These are phyloP conservation scores for Morphnarchus princeps DNA, from an alignment of 2,113 vertebrate species.

Conservation along the genomic window DNA sequence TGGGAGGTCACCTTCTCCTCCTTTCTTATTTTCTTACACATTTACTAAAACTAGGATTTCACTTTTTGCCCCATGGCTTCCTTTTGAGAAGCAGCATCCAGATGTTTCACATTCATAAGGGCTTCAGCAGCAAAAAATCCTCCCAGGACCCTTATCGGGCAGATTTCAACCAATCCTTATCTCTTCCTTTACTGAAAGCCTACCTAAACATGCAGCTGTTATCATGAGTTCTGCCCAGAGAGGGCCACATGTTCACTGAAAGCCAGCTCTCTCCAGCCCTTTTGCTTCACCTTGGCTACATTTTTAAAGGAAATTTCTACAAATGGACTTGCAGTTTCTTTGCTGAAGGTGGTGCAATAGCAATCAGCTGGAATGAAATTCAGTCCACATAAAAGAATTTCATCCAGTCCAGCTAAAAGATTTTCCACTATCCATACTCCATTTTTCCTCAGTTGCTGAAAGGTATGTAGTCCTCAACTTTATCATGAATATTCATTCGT, in stretches of 20 bases:
- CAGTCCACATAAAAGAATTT: not conserved
- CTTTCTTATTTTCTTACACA: not conserved
- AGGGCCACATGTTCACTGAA: not conserved
- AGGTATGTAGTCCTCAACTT: not conserved
- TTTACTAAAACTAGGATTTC: not conserved
- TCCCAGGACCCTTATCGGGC: not conserved
- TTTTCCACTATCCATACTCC: not conserved
- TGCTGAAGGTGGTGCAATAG: not conserved
- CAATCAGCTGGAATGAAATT: not conserved
- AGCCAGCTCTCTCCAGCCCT: not conserved
- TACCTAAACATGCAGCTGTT: not conserved
- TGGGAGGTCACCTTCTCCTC: not conserved
- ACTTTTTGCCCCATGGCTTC: not conserved
- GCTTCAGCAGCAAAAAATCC: not conserved
- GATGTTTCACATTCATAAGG: not conserved
- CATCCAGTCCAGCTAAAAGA: not conserved
- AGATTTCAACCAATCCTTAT: not conserved
- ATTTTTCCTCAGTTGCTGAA: not conserved
- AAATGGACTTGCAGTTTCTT: not conserved
- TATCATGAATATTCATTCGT: not conserved
- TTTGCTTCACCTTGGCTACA: not conserved
- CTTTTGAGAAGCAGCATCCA: not conserved
- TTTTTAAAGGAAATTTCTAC: not conserved
- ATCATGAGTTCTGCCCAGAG: not conserved
- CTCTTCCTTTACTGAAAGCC: not conserved